These are phyloP conservation scores for Pelecanoides urinatrix DNA, from an alignment of 2,113 vertebrate species.

Conservation along the genomic window DNA sequence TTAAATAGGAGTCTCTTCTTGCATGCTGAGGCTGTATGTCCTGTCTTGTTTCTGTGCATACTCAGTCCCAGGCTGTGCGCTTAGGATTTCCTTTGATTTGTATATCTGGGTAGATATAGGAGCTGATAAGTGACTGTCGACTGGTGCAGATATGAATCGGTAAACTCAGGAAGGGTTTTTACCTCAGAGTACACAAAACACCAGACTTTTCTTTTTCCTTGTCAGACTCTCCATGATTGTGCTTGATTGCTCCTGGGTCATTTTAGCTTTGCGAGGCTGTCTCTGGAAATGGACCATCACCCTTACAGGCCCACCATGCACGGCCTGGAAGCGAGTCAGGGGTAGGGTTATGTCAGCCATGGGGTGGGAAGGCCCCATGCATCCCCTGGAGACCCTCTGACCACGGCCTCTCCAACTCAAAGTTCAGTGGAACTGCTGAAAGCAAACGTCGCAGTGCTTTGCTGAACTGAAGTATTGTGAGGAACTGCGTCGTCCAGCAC, in stretches of 20 bases:
- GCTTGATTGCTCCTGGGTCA: neutral
- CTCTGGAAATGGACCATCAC: neutral
- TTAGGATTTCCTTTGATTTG: neutral
- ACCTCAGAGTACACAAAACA: neutral
- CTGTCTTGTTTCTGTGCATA: neutral
- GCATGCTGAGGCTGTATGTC: neutral
- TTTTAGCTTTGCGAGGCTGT: neutral
- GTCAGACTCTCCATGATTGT: neutral
- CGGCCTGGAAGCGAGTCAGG: neutral
- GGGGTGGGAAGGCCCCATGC: neutral
- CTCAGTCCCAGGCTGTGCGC: neutral
- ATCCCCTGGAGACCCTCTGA: neutral
- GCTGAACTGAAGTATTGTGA: neutral
- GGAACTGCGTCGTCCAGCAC: accelerated
- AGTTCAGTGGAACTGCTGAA: neutral
- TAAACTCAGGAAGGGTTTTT: neutral
- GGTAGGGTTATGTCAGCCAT: neutral
- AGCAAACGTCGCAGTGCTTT: neutral
- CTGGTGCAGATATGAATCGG: neutral
- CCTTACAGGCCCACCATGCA: accelerated
- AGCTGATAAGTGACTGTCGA: neutral
- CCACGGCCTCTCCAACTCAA: neutral
- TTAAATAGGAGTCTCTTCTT: neutral
- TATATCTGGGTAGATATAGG: neutral
- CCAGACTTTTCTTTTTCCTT: neutral